phyloP scores from a whole-genome alignment of 2,113 vertebrate genomes.

The Siphamia tubifer region DNA sequence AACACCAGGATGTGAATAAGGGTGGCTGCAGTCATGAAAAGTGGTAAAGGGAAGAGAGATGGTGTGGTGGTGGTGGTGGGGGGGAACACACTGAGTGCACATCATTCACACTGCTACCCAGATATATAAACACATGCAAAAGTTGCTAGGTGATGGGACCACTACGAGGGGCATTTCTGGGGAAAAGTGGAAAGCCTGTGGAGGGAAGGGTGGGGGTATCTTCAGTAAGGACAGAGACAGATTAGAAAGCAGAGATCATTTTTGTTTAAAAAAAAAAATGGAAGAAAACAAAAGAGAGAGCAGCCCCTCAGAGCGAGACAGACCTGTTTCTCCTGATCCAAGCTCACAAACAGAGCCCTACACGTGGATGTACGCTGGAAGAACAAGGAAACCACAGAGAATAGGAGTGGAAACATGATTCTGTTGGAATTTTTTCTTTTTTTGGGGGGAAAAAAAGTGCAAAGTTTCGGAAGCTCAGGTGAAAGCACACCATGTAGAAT shows the following conservation, averaged over 20 bases:
- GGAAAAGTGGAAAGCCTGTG: neutral
- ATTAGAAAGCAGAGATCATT: neutral
- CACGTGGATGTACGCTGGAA: conserved; percentile 22
- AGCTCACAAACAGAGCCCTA: neutral
- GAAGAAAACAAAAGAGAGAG: conserved; percentile 24
- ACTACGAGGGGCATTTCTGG: conserved; percentile 20
- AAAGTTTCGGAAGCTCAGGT: too few relatives aligned
- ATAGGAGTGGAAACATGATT: too few relatives aligned
- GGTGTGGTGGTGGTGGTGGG: too few relatives aligned
- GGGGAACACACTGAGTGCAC: neutral
- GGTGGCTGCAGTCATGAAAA: conserved; percentile 4
- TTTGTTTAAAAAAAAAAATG: neutral
- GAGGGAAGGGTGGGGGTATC: neutral
- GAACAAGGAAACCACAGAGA: neutral
- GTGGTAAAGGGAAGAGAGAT: conserved; percentile 1
- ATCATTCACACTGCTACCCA: conserved; percentile 11
- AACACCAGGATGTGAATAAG: conserved; percentile 22
- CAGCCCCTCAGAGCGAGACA: conserved; percentile 23
- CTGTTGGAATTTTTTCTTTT: too few relatives aligned
- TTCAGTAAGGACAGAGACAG: neutral
- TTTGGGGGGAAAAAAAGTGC: too few relatives aligned
- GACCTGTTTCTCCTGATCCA: conserved; percentile 55
- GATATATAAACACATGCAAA: conserved; percentile 8
- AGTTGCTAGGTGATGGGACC: conserved; percentile 56
- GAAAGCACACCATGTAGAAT: too few relatives aligned